A percentile compares a stretch with the other conserved stretches of the same genome.
Conservation (phyloP, 30 jellyfish, hydroid and myxozoan species). For the Aurelia sp. region DNA sequence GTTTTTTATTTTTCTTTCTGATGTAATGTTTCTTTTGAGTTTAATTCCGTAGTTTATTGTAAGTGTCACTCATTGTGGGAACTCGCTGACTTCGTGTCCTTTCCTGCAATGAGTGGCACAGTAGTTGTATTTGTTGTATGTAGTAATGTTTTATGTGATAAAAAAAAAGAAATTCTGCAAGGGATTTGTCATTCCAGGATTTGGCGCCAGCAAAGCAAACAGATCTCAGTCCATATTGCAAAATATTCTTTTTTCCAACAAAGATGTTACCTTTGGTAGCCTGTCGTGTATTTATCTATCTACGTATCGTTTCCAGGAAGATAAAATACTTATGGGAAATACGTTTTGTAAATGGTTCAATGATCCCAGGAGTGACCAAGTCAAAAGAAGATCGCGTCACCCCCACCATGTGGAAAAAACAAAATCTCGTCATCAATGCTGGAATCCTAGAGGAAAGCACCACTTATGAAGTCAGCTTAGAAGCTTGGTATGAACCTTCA, state of each 20-base stretch:
- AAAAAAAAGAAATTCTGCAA: too few relatives aligned
- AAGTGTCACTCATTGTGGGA: too few relatives aligned
- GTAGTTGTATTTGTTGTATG: too few relatives aligned
- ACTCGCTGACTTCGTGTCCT: too few relatives aligned
- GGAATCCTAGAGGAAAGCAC: slow-evolving; percentile 28
- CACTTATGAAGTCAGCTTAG: slow-evolving; percentile 19
- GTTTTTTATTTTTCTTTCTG: too few relatives aligned
- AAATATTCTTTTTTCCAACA: not conserved
- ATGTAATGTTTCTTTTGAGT: too few relatives aligned
- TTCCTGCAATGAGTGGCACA: too few relatives aligned
- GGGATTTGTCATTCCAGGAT: too few relatives aligned
- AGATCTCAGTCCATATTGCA: not conserved
- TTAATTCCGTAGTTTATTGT: too few relatives aligned
- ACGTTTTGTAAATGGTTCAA: not conserved
- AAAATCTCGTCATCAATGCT: slow-evolving; percentile 71
- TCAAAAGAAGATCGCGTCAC: slow-evolving; percentile 10
- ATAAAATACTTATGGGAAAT: slow-evolving; percentile 49
- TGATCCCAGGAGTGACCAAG: not conserved
- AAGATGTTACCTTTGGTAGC: not conserved
- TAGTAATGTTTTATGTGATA: too few relatives aligned
- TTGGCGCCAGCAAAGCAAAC: too few relatives aligned
- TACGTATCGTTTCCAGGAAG: not conserved
- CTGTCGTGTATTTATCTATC: not conserved
- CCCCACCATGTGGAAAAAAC: slow-evolving; percentile 57
- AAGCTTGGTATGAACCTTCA: slow-evolving; percentile 16